Conservation (phyloP, 2,797 vertebrate species). For the Pristis pectinata region DNA sequence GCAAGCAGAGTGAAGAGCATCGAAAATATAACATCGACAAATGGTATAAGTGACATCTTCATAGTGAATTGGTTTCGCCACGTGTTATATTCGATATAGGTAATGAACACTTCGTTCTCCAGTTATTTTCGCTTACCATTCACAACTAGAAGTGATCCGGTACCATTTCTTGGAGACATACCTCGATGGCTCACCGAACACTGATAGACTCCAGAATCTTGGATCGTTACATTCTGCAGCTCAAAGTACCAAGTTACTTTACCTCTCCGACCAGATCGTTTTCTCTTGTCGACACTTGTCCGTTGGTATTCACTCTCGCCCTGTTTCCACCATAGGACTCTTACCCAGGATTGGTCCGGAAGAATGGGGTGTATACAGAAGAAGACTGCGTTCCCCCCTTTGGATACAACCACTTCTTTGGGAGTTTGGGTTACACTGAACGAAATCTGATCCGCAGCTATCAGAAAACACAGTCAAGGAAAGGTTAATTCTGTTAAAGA, state of each 20-base stretch:
- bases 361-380: neutral
- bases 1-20: too few species aligned
- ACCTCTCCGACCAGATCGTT: neutral
- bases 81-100: neutral
- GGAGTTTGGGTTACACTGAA: neutral
- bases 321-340: neutral
- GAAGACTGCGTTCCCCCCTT: neutral
- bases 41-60: neutral
- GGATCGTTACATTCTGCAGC: neutral
- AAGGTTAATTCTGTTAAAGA: neutral
- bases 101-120: neutral
- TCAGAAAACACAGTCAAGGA: neutral
- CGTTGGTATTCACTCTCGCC: neutral
- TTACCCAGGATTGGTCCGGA: neutral
- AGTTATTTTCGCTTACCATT: neutral
- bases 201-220: slow-evolving; percentile 10
- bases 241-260: neutral
- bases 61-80: too few species aligned
- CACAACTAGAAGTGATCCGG: neutral
- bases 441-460: neutral
- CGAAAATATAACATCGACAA: neutral
- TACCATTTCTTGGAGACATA: neutral
- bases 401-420: neutral
- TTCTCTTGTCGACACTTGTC: neutral
- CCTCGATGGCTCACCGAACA: neutral